phyloP scores from a whole-genome alignment of 2,113 vertebrate genomes.

The Sorex fumeus region DNA sequence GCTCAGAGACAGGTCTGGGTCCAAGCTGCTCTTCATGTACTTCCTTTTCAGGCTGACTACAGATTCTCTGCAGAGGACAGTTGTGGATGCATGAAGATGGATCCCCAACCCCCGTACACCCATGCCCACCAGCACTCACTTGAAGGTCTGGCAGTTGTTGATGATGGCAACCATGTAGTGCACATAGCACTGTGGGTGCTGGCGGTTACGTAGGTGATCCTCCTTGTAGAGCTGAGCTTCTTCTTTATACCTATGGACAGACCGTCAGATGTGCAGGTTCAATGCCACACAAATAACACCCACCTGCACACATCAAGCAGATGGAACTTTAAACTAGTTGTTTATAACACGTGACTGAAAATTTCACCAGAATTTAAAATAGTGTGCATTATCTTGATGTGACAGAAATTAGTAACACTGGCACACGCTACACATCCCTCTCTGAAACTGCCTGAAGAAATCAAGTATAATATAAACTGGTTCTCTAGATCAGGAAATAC shows the following conservation, averaged over 20 bases:
- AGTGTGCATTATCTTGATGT: too few relatives aligned
- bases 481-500: too few relatives aligned
- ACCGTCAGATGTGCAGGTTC: background rate
- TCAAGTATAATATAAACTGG: too few relatives aligned
- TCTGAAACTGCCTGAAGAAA: too few relatives aligned
- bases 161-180: constrained; percentile 98
- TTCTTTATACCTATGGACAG: constrained; percentile 93
- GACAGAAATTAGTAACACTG: too few relatives aligned
- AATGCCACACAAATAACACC: too few relatives aligned
- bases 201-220: constrained; percentile 95
- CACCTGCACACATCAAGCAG: too few relatives aligned
- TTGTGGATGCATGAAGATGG: background rate
- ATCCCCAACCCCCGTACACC: background rate
- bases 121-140: constrained; percentile 87
- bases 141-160: constrained; percentile 99
- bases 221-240: constrained; percentile 95
- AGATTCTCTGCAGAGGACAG: constrained; percentile 92
- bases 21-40: constrained; percentile 92
- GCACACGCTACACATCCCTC: too few relatives aligned
- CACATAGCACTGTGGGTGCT: constrained; percentile 96
- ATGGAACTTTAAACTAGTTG: too few relatives aligned
- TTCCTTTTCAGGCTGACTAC: constrained; percentile 97
- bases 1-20: constrained; percentile 86
- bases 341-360: too few relatives aligned
- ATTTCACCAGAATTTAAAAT: too few relatives aligned